Evolutionary conservation across 2,797 vertebrate genomes (phyloP).

Genomic region (Pantherophis vulpinus): DNA sequence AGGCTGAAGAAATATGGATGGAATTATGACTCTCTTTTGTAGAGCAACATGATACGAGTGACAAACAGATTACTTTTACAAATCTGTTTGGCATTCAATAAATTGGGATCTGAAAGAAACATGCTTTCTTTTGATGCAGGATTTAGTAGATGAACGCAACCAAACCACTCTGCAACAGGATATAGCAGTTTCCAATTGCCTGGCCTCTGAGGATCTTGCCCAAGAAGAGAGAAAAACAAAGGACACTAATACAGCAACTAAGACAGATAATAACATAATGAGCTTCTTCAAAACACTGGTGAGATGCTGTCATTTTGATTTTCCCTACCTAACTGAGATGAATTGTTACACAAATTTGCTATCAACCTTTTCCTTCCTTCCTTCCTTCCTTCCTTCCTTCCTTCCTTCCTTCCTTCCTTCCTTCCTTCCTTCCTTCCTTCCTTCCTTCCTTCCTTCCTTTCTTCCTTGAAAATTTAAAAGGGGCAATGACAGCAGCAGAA

Average conservation of each 20-base stretch:
- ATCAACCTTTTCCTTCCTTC: neutral
- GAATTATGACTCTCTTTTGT: slow-evolving; percentile 71
- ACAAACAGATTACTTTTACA: slow-evolving; percentile 58
- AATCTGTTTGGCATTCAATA: slow-evolving; percentile 55
- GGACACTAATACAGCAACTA: slow-evolving; percentile 52
- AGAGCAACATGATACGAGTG: slow-evolving; percentile 57
- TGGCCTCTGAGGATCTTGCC: slow-evolving; percentile 45
- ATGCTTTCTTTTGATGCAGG: slow-evolving; percentile 69
- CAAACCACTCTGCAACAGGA: slow-evolving; percentile 59
- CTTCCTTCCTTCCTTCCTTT: neutral
- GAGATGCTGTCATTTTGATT: slow-evolving; percentile 65
- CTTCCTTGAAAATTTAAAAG: neutral
- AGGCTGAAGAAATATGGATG: slow-evolving; percentile 75
- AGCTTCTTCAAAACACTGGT: slow-evolving; percentile 98
- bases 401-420: neutral
- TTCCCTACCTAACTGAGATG: neutral
- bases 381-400: neutral
- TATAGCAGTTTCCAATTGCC: slow-evolving; percentile 37
- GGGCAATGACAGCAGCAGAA: neutral
- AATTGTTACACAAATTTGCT: neutral
- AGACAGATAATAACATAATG: slow-evolving; percentile 84
- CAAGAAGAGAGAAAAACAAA: slow-evolving; percentile 50
- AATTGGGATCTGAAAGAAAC: slow-evolving; percentile 49
- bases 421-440: neutral
- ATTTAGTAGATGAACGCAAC: slow-evolving; percentile 70